Conservation (phyloP, 2,888 invertebrate species). For the Apamea monoglypha region DNA sequence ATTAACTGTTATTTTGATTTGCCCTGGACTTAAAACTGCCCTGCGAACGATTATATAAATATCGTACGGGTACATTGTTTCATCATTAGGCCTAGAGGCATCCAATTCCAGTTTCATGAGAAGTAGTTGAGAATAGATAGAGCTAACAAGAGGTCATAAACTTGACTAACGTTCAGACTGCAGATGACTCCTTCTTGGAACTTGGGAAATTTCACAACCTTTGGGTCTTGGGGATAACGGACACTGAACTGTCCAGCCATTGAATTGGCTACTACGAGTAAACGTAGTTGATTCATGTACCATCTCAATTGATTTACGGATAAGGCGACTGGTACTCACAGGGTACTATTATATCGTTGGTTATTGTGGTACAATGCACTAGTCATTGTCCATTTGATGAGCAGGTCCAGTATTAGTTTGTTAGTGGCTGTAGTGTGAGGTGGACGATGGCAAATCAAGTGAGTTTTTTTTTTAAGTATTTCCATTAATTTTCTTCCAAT, state of each 20-base stretch:
- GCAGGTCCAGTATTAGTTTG: constrained; percentile 32
- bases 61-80: neutral
- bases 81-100: neutral
- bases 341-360: constrained; percentile 27
- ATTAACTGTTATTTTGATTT: neutral
- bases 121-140: neutral
- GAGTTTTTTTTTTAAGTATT: constrained; percentile 25
- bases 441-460: constrained; percentile 46
- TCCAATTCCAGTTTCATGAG: neutral
- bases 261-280: constrained; percentile 22
- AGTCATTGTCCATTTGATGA: constrained; percentile 48
- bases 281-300: constrained; percentile 19
- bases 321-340: constrained; percentile 25
- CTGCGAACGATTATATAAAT: neutral
- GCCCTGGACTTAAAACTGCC: neutral
- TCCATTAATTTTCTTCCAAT: neutral
- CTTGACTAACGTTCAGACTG: neutral
- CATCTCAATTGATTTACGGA: constrained; percentile 55
- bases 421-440: constrained; percentile 26
- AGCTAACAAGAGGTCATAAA: neutral
- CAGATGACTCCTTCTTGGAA: neutral
- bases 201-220: neutral
- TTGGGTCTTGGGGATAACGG: neutral
- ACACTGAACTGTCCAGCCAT: neutral
- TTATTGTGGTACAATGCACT: constrained; percentile 58